Evolutionary conservation across 2,888 invertebrate genomes (phyloP).

Genomic region (Drosophila yooni): DNA sequence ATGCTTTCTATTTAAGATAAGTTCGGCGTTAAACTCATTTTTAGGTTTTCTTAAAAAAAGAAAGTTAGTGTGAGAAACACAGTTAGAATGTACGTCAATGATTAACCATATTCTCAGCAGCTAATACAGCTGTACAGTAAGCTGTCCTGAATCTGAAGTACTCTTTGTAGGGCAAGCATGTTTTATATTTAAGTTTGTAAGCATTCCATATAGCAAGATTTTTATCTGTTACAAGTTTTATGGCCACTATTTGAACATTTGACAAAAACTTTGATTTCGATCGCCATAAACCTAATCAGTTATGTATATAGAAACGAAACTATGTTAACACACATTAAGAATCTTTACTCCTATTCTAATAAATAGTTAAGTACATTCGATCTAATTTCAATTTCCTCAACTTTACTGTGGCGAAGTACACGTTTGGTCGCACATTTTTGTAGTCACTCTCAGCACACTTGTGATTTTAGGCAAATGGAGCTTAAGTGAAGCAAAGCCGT

Average conservation of each 20-base stretch:
- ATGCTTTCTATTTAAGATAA: neutral
- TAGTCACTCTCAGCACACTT: conserved; percentile 10
- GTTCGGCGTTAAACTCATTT: neutral
- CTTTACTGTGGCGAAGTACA: neutral
- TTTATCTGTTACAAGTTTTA: neutral
- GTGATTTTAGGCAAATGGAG: conserved; percentile 6
- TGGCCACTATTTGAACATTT: neutral
- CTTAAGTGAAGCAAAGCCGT: conserved; percentile 29
- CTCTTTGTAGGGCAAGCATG: neutral
- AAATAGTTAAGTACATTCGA: neutral
- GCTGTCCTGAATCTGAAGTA: neutral
- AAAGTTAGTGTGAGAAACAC: neutral
- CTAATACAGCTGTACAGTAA: neutral
- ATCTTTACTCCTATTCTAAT: conserved; percentile 4
- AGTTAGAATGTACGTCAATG: neutral
- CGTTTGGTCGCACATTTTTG: neutral
- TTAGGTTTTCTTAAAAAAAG: neutral
- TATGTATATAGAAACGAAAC: conserved; percentile 28
- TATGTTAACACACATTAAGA: conserved; percentile 11
- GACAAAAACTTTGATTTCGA: neutral
- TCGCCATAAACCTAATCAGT: neutral
- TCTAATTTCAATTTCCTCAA: conserved; percentile 7
- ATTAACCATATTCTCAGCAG: neutral
- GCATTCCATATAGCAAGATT: neutral
- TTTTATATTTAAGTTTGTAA: neutral